Base-by-base conservation (phyloP, 2,888 invertebrate genomes). In the Malacosoma neustria region DNA sequence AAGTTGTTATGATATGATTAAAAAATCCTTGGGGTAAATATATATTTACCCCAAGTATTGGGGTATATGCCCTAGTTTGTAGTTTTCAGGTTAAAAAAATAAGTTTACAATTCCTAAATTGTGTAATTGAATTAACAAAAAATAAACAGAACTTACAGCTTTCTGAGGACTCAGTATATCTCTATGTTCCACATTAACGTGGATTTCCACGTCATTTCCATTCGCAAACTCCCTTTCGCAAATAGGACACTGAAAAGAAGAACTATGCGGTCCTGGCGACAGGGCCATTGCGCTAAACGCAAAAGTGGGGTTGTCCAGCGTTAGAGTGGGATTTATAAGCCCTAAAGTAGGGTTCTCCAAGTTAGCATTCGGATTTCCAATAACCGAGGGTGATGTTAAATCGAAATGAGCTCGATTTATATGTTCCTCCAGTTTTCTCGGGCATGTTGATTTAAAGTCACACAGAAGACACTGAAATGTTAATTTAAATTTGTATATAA, bases 351-450 rank as follows among this genome's bases (percentile, higher is more conserved):
- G 61, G 41, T 74, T 79, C 2, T 67, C 65, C 1, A 63, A 53
- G 49, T 79, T 79, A 37, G 65, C 64, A 49, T 82, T 82, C 11
- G 72, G 63, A 38, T 72, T 76, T 37, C 64, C 75, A 49, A 81
- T 61, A 34, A 91, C 72, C 42, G 91, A 91, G 7, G 93, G 93
- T 32, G 93, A 93, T 4, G 92, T 93, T 31, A 93, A 81, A 71
- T 94, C 93, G 75, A 95, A 94, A 71, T 94, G 94, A 45, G 92
- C 91, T 35, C 94, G 88, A 70, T 95, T 94, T 62, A 94, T 92
- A 70, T 95, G 95, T 68, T 94, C 93, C 62, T 94, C 93, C 46
- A 94, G 77, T 57, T 90, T 89, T 43, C 88, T 81, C 1, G 93
- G 92, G 73, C 91, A 92, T 65, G 90, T 89, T 60, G 92, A 92